A percentile compares a stretch with the other conserved stretches of the same genome.
Conservation (phyloP, 2,888 invertebrate genomes). For the Rhamnusium bicolor region DNA sequence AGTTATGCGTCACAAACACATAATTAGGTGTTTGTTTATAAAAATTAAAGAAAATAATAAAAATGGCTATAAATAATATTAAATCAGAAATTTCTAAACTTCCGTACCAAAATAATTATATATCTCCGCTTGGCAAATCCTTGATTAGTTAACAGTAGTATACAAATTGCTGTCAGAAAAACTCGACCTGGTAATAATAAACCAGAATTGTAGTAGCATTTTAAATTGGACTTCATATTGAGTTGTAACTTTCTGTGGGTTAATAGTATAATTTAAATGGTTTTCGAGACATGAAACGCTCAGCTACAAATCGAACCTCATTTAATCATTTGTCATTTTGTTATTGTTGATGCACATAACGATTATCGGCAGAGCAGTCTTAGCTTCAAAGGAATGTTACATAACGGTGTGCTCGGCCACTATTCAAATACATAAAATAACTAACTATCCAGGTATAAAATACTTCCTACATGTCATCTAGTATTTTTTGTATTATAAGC, state of each 20-base stretch:
- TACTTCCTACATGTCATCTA: conserved; percentile 26
- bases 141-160: not conserved
- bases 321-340: conserved; percentile 1
- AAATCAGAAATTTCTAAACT: not conserved
- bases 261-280: not conserved
- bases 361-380: not conserved
- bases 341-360: conserved; percentile 1
- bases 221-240: not conserved
- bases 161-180: not conserved
- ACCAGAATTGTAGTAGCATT: not conserved
- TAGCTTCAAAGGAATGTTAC: not conserved
- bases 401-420: conserved; percentile 13
- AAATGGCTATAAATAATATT: too few relatives aligned
- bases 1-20: too few relatives aligned
- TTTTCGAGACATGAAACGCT: not conserved
- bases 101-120: not conserved
- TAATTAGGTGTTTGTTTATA: too few relatives aligned
- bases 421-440: conserved; percentile 23
- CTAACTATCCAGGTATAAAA: conserved; percentile 5
- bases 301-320: not conserved
- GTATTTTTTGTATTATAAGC: conserved; percentile 12
- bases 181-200: not conserved
- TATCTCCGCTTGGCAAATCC: not conserved
- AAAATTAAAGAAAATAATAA: too few relatives aligned
- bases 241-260: not conserved